Evolutionary conservation across 2,113 vertebrate species (phyloP), one percentile per base, ranked within the genome.

Genomic region (Gymnarchus niloticus): DNA sequence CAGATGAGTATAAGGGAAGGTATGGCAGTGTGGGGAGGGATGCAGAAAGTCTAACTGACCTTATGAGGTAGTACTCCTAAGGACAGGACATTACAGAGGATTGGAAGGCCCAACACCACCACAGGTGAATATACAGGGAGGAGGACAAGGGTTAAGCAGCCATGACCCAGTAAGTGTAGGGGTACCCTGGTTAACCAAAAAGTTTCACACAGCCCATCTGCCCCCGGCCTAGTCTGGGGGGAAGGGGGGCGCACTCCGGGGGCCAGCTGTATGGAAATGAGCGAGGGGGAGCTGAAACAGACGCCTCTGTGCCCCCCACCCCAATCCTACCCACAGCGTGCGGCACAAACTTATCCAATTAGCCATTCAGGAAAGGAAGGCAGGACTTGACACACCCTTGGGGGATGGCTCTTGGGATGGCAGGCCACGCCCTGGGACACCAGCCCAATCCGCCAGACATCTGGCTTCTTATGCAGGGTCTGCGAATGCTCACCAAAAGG

Each of bases 261-360:
- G 88, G 88, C 96, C 98, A 99, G 98, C 98, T 99, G 98, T 99
- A 99, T 99, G 98, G 93, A 96, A 99, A 99, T 99, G 95, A 97
- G 96, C 88, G 91, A 88, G 93, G 73, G 95, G 94, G 93, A 95
- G 95, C 95, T 94, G 95, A 95, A 95, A 96, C 95, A 94, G 94
- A 93, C 96, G 92, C 93, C 94, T 95, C 87, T 92, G 93, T 95
- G 95, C 94, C 95, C 41, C 73, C 73, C 33, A 33, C 41, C 44
- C 41, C 73, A n/a, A 21, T 48, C 73, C 73, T 46, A 94, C n/a
- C 52, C 8, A 10, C 12, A 3, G 7, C 93, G 94, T 93, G 93
- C 94, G 94, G 93, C 93, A 95, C 94, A 95, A 96, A 96, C 95
- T 95, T 94, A 94, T 94, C 95, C 96, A 95, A 98, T 96, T 95